Evolutionary conservation across 2,888 invertebrate species (phyloP).

Genomic region (Sinotaia quadrata): DNA sequence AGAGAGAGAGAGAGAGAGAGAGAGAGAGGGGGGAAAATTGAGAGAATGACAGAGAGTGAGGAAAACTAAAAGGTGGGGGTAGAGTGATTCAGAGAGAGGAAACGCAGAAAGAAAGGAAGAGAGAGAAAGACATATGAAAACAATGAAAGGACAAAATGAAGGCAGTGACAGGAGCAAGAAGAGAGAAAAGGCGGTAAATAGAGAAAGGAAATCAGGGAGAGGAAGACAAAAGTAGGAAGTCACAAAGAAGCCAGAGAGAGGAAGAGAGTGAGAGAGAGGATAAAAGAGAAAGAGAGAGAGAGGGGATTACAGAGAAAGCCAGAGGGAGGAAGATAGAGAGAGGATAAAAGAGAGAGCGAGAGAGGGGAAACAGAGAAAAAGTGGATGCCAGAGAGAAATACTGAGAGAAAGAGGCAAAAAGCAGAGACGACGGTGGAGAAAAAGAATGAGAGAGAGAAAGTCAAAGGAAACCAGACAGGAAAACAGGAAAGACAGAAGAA

Average conservation of each 20-base stretch:
- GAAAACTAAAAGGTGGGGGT: background rate
- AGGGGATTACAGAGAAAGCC: background rate
- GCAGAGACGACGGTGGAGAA: too few relatives aligned
- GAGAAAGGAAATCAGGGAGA: background rate
- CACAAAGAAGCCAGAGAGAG: background rate
- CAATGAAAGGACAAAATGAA: background rate
- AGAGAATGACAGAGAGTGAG: slow-evolving; percentile 12
- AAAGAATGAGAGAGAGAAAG: too few relatives aligned
- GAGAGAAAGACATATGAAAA: slow-evolving; percentile 16
- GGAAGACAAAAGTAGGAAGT: background rate
- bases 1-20: slow-evolving; percentile 23
- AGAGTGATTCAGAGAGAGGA: background rate
- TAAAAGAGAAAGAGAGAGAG: too few relatives aligned
- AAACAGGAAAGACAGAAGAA: too few relatives aligned
- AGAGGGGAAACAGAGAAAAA: background rate
- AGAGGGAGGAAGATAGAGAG: background rate
- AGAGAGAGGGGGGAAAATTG: slow-evolving; percentile 14
- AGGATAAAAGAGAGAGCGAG: background rate
- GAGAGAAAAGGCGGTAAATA: background rate
- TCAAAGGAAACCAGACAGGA: too few relatives aligned
- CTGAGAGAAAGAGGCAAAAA: background rate
- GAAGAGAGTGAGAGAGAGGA: background rate
- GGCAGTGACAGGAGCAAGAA: background rate
- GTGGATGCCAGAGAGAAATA: background rate
- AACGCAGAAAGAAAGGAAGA: slow-evolving; percentile 11